Percentiles rank a stretch among this genome's conserved stretches.
phyloP scores from a whole-genome alignment of 1,140 invertebrate species.

The Pseudomyrmex concolor region DNA sequence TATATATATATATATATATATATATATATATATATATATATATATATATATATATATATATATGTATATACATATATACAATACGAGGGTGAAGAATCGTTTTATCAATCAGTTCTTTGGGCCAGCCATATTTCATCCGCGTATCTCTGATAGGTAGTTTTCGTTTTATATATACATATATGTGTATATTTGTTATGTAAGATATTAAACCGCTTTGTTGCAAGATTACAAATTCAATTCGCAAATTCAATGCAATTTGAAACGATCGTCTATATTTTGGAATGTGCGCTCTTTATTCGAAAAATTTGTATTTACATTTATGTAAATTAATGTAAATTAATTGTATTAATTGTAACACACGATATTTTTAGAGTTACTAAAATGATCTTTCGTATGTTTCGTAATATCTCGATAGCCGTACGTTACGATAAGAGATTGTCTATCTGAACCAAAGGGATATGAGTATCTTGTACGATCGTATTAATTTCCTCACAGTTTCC shows the following conservation, averaged over 20 bases:
- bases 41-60: too few species aligned
- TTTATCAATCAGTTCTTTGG: conserved; percentile 37
- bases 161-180: conserved; percentile 36
- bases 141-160: conserved; percentile 46
- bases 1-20: too few species aligned
- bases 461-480: conserved; percentile 26
- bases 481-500: conserved; percentile 65
- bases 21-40: too few species aligned
- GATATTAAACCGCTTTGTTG: conserved; percentile 30
- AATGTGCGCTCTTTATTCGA: conserved; percentile 17
- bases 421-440: conserved; percentile 28
- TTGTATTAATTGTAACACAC: conserved; percentile 13
- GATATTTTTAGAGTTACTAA: not conserved
- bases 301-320: not conserved
- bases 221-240: conserved; percentile 50
- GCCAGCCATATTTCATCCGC: conserved; percentile 7
- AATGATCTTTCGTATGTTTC: conserved; percentile 29
- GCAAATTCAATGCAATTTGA: conserved; percentile 19
- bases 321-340: conserved; percentile 5
- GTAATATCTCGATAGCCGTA: conserved; percentile 31
- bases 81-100: too few species aligned
- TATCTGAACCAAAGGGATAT: conserved; percentile 35
- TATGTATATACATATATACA: too few species aligned
- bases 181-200: conserved; percentile 41
- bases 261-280: conserved; percentile 39